Base-by-base conservation (phyloP, 2,888 invertebrate species). In the Acleris literana region DNA sequence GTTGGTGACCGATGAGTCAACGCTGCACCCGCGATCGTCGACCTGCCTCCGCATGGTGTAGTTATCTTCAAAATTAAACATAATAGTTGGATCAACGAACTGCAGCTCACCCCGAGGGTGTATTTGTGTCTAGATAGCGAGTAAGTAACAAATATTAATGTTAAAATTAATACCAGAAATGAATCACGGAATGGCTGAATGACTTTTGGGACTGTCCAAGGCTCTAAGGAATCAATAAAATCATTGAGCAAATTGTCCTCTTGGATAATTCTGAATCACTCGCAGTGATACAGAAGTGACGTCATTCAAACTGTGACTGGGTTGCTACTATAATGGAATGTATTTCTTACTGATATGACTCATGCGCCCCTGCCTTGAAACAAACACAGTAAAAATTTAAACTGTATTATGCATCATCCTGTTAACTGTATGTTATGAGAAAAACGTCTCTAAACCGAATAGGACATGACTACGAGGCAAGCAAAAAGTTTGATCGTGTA, bases 11-110 rank as follows among this genome's bases (percentile, higher is more conserved):
- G 63, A 64, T 90, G 89, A 89, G 72, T 89, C 89, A 88, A 75
- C 80, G 74, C 78, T 77, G 80, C 76, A 75, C 70, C 76, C 72
- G 80, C 82, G 91, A 86, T 87, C 88, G 77, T 81, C 83, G 88
- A 90, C 87, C 89, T 83, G 79, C 80, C 80, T 79, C 79, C 80
- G 81, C 81, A 76, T 78, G 76, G 78, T 79, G 76, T 81, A 82
- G 78, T 82, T 84, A 82, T 81, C 79, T 77, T 79, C 67, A 68
- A 55, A 68, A 55, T 70, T 71, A 81, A 79, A 82, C 77, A 56
- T 60, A 22, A 56, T 52, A 46, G 33, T 3, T 20, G 29, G 55
- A 22, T 39, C 43, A 29, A 60, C 44, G 44, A 65, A 51, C 48
- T 54, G 17, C 48, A 33, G 33, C 9, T 33, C 33, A 20, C 20